These are phyloP conservation scores for Stictocephala bisonia DNA, from an alignment of 2,888 invertebrate genomes.

Conservation along the genomic window DNA sequence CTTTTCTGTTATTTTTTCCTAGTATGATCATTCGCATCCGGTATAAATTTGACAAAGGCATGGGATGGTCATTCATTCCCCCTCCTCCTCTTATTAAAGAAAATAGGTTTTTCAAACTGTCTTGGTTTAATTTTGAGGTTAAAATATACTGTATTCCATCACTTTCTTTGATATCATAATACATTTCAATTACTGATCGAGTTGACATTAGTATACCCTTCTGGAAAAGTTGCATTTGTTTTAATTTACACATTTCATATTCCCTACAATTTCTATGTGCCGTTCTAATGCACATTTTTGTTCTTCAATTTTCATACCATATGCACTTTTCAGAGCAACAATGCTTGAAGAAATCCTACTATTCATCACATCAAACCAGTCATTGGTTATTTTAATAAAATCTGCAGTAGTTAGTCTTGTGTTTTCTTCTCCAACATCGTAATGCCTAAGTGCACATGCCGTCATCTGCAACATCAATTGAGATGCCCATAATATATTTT, in stretches of 20 bases:
- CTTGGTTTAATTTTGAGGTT: neutral
- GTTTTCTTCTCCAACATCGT: neutral
- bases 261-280: neutral
- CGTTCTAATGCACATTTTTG: neutral
- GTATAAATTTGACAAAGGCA: neutral
- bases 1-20: too few species aligned
- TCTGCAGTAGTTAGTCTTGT: neutral
- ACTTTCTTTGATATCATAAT: neutral
- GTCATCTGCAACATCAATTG: neutral
- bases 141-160: constrained; percentile 9
- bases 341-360: neutral
- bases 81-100: constrained; percentile 3
- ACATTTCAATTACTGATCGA: neutral
- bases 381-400: neutral
- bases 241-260: neutral
- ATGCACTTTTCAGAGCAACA: neutral
- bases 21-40: constrained; percentile 1
- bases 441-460: neutral
- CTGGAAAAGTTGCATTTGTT: neutral
- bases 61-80: neutral
- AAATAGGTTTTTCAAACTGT: neutral
- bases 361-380: neutral
- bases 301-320: neutral
- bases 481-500: neutral
- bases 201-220: constrained; percentile 1